phyloP scores from a whole-genome alignment of 2,888 invertebrate genomes.

The Eurytoma californica region DNA sequence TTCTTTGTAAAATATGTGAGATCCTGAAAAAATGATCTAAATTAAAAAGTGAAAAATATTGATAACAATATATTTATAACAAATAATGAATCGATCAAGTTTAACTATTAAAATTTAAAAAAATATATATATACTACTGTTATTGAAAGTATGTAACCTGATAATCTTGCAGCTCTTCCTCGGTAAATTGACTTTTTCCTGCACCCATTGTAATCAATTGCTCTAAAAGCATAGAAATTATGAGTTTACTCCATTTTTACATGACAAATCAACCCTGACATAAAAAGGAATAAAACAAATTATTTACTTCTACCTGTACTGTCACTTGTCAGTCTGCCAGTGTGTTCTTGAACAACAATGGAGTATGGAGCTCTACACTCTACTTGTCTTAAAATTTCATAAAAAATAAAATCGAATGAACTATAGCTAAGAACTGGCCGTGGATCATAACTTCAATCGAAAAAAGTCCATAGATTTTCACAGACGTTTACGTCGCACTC shows the following conservation, averaged over 20 bases:
- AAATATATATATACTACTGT: slow-evolving; percentile 16
- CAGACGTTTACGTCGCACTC: no score
- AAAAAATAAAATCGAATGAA: no score
- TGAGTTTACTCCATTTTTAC: neutral
- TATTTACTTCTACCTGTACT: no score
- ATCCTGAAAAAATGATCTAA: slow-evolving; percentile 80
- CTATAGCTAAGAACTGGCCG: no score
- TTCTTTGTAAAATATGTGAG: slow-evolving; percentile 95
- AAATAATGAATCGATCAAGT: neutral
- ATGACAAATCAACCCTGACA: no score
- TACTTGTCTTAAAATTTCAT: no score
- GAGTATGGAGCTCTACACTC: no score
- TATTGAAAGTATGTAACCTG: slow-evolving; percentile 78
- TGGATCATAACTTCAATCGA: no score
- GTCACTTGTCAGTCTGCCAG: no score
- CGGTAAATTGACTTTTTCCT: slow-evolving; percentile 88
- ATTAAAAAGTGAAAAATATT: neutral
- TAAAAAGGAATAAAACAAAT: no score
- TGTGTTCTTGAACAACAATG: no score
- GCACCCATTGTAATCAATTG: slow-evolving; percentile 82
- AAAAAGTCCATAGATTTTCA: no score
- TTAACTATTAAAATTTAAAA: slow-evolving; percentile 17
- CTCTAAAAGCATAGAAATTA: neutral
- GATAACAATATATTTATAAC: neutral
- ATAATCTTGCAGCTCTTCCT: slow-evolving; percentile 93